Evolutionary conservation across 2,113 vertebrate species (phyloP), one percentile per base, ranked within the genome.

Genomic region (Isurus oxyrinchus): DNA sequence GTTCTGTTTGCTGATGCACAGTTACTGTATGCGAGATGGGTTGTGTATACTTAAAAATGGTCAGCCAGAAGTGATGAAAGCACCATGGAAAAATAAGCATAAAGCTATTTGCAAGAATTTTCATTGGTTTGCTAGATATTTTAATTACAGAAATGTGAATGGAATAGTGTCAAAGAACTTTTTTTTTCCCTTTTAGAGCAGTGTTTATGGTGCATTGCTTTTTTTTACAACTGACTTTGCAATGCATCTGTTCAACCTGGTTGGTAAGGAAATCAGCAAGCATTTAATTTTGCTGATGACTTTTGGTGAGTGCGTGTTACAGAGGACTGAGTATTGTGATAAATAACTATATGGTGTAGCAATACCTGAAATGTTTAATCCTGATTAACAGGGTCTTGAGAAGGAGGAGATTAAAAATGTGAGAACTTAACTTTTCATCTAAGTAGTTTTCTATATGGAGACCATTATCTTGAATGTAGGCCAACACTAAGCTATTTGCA

Each of bases 101-200:
- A 63, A 63, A 40, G 35, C 40, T 55, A 53, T 25, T 10, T 53
- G 10, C 8, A 53, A 72, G 44, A 25, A 59, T 59, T 91, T 35
- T 91, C 88, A 27, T 57, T 21, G 66, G 49, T 95, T 72, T 95
- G 67, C 40, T 25, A 72, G 59, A 55, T 53, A 76, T 72, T 44
- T 72, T 95, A 55, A 69, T 35, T 55, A 23, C 40, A 72, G 67
- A 95, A 91, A 91, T 59, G 55, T 95, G 94, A 95, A 95, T 95
- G 87, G 53, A 44, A 44, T 94, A 94, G 59, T 94, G 59, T 94
- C 59, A 94, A 63, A 35, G 3, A n/a, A 19, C 16, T 2, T 66
- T 93, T 90, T 91, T 31, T 91, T 40, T 23, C 16, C 25, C 44
- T 66, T 59, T 67, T 53, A 53, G 35, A 61, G 35, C 35, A 40